Evolutionary conservation across 2,797 vertebrate species (phyloP), one percentile per base, ranked within the genome.

Genomic region (Alfaro cultratus): DNA sequence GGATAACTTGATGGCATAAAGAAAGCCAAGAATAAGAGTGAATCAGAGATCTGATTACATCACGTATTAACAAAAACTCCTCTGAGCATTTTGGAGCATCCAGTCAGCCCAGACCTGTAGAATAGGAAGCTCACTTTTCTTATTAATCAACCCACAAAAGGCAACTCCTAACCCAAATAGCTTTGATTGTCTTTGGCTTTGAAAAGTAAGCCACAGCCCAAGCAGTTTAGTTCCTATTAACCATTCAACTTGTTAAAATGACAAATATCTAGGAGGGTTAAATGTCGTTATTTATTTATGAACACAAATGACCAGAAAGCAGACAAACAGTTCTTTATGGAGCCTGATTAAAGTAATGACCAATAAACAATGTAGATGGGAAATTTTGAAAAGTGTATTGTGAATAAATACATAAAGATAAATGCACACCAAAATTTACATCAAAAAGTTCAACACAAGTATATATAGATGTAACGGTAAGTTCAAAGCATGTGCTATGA

Each of bases 1-100:
- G 43, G 84, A 83, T 72, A 85, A 85, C 85, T 41, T 1, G 34
- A 47, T 21, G 74, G 71, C 43, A 49, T 26, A 74, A 87, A 73
- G 47, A 8, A 26, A 64, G 31, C 23, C 46, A 18, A 18, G 21
- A 77, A 71, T 34, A 47, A 68, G 77, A 21, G 36, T 0, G 46
- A 31, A 9, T n/a, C 47, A 4, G n/a, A 53, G 34, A 76, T 47
- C 31, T 67, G 60, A 49, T 55, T 43, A 71, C 16, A 29, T 55
- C 12, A 51, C 12, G 6, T 68, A 53, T 68, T 21, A 29, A 49
- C 12, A 77, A 77, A 1, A 68, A 0, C 23, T 55, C n/a, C 6
- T 70, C 7, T 74, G 31, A 75, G 77, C 13, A 67, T 76, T 80
- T 21, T 34, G 64, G 57, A 62, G 39, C 13, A 31, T 80, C 2